Evolutionary conservation across 2,797 vertebrate species (phyloP).

Genomic region (Ciconia nigra): DNA sequence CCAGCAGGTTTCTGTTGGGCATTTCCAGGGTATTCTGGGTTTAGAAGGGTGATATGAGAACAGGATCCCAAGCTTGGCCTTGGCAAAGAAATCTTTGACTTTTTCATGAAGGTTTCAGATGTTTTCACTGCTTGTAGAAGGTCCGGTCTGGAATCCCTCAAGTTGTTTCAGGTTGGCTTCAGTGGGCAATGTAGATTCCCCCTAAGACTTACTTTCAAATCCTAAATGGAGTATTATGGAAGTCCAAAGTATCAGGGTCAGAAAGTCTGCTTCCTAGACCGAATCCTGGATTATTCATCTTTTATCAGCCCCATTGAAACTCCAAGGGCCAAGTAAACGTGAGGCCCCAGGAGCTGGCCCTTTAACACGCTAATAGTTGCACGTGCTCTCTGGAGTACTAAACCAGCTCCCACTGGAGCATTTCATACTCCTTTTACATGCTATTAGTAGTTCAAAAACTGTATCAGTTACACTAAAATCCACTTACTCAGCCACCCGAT

Average conservation of each 20-base stretch:
- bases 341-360: not conserved
- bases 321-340: not conserved
- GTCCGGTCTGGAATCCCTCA: not conserved
- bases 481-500: not conserved
- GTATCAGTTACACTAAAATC: not conserved
- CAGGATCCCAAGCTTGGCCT: not conserved
- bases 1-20: not conserved
- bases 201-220: not conserved
- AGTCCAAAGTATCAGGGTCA: not conserved
- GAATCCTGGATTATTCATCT: not conserved
- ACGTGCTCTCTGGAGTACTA: not conserved
- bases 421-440: not conserved
- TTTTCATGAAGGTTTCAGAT: not conserved
- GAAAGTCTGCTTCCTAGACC: not conserved
- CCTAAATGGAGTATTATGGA: not conserved
- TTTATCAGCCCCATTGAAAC: not conserved
- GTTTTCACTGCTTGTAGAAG: not conserved
- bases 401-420: not conserved
- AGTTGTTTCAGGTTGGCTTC: not conserved
- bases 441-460: not conserved
- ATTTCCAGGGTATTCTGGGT: not conserved
- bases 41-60: not conserved
- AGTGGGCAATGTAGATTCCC: accelerated
- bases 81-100: not conserved
- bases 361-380: not conserved